A percentile compares a stretch with the other conserved stretches of the same genome.
These are phyloP conservation scores for Dermatemys mawii DNA, from an alignment of 2,113 vertebrate genomes.

Conservation along the genomic window DNA sequence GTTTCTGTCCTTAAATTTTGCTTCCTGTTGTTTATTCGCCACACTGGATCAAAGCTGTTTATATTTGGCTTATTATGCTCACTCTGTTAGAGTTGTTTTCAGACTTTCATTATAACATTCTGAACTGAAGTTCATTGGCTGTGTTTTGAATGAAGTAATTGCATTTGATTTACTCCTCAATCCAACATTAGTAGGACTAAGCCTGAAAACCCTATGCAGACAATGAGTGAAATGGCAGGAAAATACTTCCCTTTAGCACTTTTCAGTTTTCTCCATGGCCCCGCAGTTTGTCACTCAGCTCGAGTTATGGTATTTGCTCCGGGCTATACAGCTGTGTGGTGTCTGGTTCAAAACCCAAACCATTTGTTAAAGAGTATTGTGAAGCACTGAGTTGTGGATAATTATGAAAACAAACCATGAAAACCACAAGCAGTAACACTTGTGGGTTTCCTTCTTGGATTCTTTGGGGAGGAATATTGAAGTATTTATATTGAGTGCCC, in stretches of 20 bases:
- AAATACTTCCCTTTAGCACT: background rate
- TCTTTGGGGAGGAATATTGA: background rate
- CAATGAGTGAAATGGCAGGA: background rate
- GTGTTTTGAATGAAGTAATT: background rate
- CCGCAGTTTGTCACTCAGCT: background rate
- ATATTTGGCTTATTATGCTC: background rate
- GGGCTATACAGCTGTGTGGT: background rate
- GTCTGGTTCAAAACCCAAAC: conserved; percentile 32
- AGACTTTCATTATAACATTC: background rate
- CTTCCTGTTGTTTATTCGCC: background rate
- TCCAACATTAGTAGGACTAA: rapidly evolving
- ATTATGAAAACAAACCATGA: conserved; percentile 38
- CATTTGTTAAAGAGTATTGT: background rate
- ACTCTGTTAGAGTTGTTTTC: background rate
- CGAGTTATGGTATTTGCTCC: background rate
- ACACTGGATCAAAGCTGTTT: rapidly evolving
- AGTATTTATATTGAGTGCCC: background rate
- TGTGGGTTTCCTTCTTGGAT: background rate
- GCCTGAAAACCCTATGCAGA: background rate
- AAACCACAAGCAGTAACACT: conserved; percentile 23
- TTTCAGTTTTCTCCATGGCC: background rate
- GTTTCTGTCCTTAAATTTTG: rapidly evolving
- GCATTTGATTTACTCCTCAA: rapidly evolving
- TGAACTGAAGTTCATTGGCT: background rate
- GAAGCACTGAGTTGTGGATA: background rate